Base-by-base conservation (phyloP, 2,888 invertebrate species). In the Barypeithes pellucidus region DNA sequence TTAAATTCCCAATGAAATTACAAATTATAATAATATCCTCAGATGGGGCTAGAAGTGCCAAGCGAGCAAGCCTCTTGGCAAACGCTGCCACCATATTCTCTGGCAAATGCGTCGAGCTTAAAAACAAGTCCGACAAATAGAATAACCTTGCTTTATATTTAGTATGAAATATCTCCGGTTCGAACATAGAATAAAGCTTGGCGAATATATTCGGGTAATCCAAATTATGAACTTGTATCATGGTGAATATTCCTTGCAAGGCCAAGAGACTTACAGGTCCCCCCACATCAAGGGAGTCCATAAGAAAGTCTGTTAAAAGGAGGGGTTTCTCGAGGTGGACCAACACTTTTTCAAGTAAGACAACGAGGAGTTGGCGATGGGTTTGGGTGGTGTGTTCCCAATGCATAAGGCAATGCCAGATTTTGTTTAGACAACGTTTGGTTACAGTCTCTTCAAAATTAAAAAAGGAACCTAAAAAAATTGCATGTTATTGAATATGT, bases 171-270 rank as follows among this genome's bases (percentile, higher is more conserved):
- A 98, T 93, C 81, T 94, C 93, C 0, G 96, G 95, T 82, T 95
- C 94, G 82, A 97, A 94, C 92, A 99, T 93, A 18, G 94, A 93
- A 87, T 99, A 99, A n/a, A 99, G 89, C 81, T 98, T 96, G 79
- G 91, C 92, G 87, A 96, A 99, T 84, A 99, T 95, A 84, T 96
- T 94, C 0, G 98, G 98, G 87, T 97, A 98, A 81, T 97, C 94
- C 87, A 99, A 90, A 88, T 98, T 98, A 87, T 97, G 93, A 75
- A 93, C 92, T 77, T 95, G 93, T 73, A 98, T 95, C 77, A 99
- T 89, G 62, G 94, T 91, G 84, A 97, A 94, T 66, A 98, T 92
- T 18, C 98, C 97, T 84, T 97, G 97, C 11, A 99, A 88, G 0
- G 98, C 96, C 65, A 99, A 87, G 82, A 98, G 89, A 83, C 96